Conservation (phyloP, 2,888 invertebrate genomes). For the Thalpophila matura region DNA sequence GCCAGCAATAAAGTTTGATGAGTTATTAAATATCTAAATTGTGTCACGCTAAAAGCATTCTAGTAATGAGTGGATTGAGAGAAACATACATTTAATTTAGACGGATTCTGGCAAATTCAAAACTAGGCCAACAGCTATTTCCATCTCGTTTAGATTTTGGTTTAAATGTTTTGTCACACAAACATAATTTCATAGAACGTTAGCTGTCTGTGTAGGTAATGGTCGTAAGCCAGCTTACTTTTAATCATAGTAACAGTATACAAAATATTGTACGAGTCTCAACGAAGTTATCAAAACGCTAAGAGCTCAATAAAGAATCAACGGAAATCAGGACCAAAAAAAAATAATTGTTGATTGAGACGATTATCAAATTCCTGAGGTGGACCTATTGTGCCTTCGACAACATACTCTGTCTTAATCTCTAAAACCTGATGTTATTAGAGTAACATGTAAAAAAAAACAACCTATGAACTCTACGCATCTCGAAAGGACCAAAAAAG, state of each 20-base stretch:
- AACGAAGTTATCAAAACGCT: slow-evolving; percentile 13
- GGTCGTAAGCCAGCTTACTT: no score
- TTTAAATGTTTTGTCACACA: slow-evolving; percentile 30
- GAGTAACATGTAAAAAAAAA: slow-evolving; percentile 36
- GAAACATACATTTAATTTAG: slow-evolving; percentile 42
- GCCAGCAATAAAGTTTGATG: slow-evolving; percentile 56
- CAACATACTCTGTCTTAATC: slow-evolving; percentile 56
- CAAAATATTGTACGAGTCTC: neutral
- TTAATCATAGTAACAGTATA: neutral
- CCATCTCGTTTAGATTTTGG: slow-evolving; percentile 39
- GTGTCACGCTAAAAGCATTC: slow-evolving; percentile 46
- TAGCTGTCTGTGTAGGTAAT: neutral
- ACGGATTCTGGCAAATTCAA: slow-evolving; percentile 32
- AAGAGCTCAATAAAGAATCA: slow-evolving; percentile 26
- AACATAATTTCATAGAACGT: neutral
- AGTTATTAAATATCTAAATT: slow-evolving; percentile 53
- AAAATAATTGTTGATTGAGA: slow-evolving; percentile 41
- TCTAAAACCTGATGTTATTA: slow-evolving; percentile 37
- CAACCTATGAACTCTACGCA: slow-evolving; percentile 11
- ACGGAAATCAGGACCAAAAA: slow-evolving; percentile 40
- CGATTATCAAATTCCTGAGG: slow-evolving; percentile 57
- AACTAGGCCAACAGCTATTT: slow-evolving; percentile 39
- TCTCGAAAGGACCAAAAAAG: slow-evolving; percentile 29
- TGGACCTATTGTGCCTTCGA: slow-evolving; percentile 40
- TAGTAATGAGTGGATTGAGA: slow-evolving; percentile 31